A percentile compares a stretch with the other conserved stretches of the same genome.
Evolutionary conservation across 1,140 invertebrate genomes (phyloP).

Genomic region (Protaetia brevitarsis): DNA sequence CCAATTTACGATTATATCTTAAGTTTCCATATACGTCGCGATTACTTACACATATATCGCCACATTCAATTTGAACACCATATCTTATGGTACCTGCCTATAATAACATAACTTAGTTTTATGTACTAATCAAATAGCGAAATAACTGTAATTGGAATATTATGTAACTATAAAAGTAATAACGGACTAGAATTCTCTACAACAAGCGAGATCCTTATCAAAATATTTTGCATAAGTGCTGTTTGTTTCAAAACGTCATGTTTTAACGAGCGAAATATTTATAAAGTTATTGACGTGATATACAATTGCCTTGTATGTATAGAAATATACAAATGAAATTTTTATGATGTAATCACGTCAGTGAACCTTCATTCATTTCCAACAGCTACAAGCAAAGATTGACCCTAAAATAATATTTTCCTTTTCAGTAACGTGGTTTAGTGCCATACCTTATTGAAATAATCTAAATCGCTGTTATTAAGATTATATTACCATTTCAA

Average conservation of each 20-base stretch:
- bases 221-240: not conserved
- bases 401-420: too few relatives aligned
- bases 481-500: too few relatives aligned
- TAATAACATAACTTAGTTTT: conserved; percentile 3
- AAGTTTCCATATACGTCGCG: not conserved
- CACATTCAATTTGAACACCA: not conserved
- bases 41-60: not conserved
- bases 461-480: too few relatives aligned
- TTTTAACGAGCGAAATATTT: not conserved
- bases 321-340: too few relatives aligned
- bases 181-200: not conserved
- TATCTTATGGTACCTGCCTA: not conserved
- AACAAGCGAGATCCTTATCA: not conserved
- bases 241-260: not conserved
- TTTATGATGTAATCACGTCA: too few relatives aligned
- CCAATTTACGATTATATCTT: conserved; percentile 1
- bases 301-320: not conserved
- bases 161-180: not conserved
- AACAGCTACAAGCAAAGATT: too few relatives aligned
- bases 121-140: not conserved
- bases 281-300: too few relatives aligned
- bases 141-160: not conserved
- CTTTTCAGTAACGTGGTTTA: too few relatives aligned
- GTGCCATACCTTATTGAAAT: too few relatives aligned
- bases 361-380: too few relatives aligned